Conservation (phyloP, 2,888 invertebrate genomes). For the Oscheius sp. region DNA sequence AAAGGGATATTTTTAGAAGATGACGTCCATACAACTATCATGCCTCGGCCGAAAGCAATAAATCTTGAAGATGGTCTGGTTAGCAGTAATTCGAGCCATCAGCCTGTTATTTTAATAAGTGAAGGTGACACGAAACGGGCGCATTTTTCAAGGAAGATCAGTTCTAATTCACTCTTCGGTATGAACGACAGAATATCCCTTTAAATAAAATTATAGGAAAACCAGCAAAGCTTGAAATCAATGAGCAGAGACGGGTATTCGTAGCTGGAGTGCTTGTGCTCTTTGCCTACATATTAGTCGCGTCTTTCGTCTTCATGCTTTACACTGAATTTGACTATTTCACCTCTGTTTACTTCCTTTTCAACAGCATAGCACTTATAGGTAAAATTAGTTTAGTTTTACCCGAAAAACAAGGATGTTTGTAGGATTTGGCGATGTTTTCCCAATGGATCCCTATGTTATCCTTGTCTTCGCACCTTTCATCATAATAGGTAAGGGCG, state of each 20-base stretch:
- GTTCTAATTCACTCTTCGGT: conserved; percentile 41
- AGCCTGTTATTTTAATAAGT: conserved; percentile 35
- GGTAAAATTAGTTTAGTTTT: background rate
- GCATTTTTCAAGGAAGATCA: conserved; percentile 27
- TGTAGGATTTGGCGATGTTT: conserved; percentile 68
- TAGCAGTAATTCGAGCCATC: conserved; percentile 13
- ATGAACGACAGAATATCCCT: background rate
- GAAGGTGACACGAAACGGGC: conserved; percentile 31
- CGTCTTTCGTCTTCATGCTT: conserved; percentile 50
- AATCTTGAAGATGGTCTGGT: conserved; percentile 11
- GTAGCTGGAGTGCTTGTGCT: conserved; percentile 59
- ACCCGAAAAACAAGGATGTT: background rate
- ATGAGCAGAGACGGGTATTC: conserved; percentile 62
- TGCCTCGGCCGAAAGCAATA: conserved; percentile 9
- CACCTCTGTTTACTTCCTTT: conserved; percentile 66
- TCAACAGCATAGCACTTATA: conserved; percentile 66
- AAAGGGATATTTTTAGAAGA: conserved; percentile 3
- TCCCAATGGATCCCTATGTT: conserved; percentile 56
- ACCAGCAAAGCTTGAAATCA: conserved; percentile 17
- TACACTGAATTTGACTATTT: conserved; percentile 63
- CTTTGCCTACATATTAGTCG: conserved; percentile 56
- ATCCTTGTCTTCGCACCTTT: conserved; percentile 62
- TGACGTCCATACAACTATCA: conserved; percentile 27
- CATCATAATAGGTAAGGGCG: conserved; percentile 56
- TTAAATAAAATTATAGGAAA: conserved; percentile 2